These are phyloP conservation scores for Glomeris maerens DNA, from an alignment of 1,140 invertebrate species.

Conservation along the genomic window DNA sequence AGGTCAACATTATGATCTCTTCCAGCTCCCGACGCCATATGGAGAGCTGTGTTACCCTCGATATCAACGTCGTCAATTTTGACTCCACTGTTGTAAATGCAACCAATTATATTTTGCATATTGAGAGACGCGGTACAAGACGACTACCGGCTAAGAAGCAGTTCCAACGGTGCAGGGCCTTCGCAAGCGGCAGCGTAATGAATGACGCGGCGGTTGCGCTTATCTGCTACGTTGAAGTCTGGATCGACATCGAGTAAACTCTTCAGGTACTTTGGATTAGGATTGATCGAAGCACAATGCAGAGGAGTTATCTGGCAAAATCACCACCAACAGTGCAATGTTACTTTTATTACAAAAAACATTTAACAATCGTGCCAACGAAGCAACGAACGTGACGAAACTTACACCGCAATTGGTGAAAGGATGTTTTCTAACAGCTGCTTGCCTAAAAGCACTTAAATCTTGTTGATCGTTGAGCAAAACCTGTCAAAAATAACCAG, in stretches of 20 bases:
- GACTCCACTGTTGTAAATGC: slow-evolving; percentile 22
- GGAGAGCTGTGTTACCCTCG: slow-evolving; percentile 33
- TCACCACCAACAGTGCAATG: neutral
- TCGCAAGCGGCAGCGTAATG: slow-evolving; percentile 40
- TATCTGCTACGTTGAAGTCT: slow-evolving; percentile 34
- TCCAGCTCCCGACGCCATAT: slow-evolving; percentile 32
- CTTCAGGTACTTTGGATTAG: slow-evolving; percentile 34
- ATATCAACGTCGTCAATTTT: slow-evolving; percentile 25
- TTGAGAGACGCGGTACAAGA: slow-evolving; percentile 13
- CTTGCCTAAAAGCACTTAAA: slow-evolving; percentile 25
- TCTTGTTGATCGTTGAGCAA: slow-evolving; percentile 28
- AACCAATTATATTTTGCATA: slow-evolving; percentile 13
- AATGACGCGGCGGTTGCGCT: slow-evolving; percentile 30
- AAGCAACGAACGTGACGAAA: slow-evolving; percentile 1
- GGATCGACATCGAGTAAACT: slow-evolving; percentile 29
- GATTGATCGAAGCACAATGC: slow-evolving; percentile 41
- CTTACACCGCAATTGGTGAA: slow-evolving; percentile 26
- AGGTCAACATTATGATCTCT: slow-evolving; percentile 34
- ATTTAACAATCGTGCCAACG: too few species aligned
- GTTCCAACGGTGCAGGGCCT: slow-evolving; percentile 33
- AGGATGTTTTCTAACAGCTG: slow-evolving; percentile 33
- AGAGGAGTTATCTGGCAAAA: slow-evolving; percentile 34
- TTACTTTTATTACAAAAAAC: neutral
- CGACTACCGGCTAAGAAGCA: slow-evolving; percentile 27
- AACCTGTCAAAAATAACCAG: slow-evolving; percentile 24